Conservation (phyloP, 1,140 invertebrate species). For the Plodia interpunctella region DNA sequence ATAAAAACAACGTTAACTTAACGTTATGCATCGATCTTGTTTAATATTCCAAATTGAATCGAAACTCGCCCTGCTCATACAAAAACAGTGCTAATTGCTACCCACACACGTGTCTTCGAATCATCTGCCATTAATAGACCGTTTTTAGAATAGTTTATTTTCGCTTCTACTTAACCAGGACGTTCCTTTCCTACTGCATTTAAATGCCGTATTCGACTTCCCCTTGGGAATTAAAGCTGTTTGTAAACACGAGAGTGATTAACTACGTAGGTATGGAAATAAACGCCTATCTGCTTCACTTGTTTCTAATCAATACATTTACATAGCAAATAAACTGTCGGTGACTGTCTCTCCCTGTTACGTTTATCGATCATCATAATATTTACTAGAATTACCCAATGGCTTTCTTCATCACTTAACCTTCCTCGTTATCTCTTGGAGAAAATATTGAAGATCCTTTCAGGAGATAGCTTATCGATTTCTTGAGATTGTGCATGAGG, state of each 20-base stretch:
- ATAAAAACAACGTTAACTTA: not conserved
- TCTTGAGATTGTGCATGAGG: not conserved
- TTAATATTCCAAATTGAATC: not conserved
- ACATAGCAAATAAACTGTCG: not conserved
- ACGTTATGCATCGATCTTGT: not conserved
- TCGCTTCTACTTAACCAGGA: not conserved
- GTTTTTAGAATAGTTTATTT: conserved; percentile 1
- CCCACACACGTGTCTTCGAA: not conserved
- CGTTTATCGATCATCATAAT: conserved; percentile 15
- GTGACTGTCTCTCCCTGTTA: not conserved
- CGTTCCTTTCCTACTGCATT: not conserved
- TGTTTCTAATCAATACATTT: conserved; percentile 3
- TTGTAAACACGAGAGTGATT: not conserved
- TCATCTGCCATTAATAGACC: conserved; percentile 5
- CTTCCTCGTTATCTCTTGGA: too few relatives aligned
- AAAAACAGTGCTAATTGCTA: not conserved
- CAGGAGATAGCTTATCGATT: too few relatives aligned
- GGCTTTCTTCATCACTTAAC: too few relatives aligned
- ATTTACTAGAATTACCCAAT: too few relatives aligned
- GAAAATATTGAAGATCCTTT: too few relatives aligned
- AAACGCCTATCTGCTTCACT: conserved; percentile 2
- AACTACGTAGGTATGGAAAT: not conserved
- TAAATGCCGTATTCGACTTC: not conserved
- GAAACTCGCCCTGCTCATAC: not conserved
- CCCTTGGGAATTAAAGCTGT: conserved; percentile 2